These are phyloP conservation scores for Oithona nana DNA, from an alignment of 2,888 invertebrate genomes.

Conservation along the genomic window DNA sequence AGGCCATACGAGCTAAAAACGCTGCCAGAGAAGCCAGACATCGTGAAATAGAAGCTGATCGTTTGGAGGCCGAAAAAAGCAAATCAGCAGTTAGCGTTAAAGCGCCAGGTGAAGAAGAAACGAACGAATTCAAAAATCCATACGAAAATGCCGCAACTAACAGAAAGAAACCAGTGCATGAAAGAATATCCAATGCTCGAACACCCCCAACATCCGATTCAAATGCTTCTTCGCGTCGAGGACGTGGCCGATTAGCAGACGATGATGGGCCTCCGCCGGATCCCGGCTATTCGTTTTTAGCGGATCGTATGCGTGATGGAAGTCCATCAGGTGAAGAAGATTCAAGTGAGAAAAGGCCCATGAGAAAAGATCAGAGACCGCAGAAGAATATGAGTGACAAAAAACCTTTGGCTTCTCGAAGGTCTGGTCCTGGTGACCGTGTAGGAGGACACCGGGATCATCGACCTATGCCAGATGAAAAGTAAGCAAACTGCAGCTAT, in stretches of 20 bases:
- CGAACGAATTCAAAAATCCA: not conserved
- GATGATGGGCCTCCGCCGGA: conserved; percentile 9
- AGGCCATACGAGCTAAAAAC: conserved; percentile 13
- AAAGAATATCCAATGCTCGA: not conserved
- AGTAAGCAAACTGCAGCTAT: too few relatives aligned
- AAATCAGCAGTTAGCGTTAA: not conserved
- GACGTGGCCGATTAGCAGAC: not conserved
- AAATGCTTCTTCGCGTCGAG: not conserved
- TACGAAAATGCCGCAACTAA: not conserved
- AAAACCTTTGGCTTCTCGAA: too few relatives aligned
- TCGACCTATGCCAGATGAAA: too few relatives aligned
- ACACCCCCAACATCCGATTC: not conserved
- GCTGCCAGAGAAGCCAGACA: not conserved
- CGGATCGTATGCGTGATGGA: conserved; percentile 14
- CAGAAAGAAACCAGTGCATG: not conserved
- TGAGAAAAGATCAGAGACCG: not conserved
- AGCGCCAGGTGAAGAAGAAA: not conserved
- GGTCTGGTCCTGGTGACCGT: too few relatives aligned
- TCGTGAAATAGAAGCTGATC: conserved; percentile 6
- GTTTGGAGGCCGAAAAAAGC: conserved; percentile 1
- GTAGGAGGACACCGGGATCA: too few relatives aligned
- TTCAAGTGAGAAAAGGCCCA: not conserved
- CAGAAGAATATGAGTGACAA: too few relatives aligned
- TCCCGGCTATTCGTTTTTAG: conserved; percentile 5
- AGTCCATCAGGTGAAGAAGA: not conserved